Evolutionary conservation across 2,888 invertebrate genomes (phyloP), one percentile per base, ranked within the genome.

Genomic region (Entomobrya multifasciata): DNA sequence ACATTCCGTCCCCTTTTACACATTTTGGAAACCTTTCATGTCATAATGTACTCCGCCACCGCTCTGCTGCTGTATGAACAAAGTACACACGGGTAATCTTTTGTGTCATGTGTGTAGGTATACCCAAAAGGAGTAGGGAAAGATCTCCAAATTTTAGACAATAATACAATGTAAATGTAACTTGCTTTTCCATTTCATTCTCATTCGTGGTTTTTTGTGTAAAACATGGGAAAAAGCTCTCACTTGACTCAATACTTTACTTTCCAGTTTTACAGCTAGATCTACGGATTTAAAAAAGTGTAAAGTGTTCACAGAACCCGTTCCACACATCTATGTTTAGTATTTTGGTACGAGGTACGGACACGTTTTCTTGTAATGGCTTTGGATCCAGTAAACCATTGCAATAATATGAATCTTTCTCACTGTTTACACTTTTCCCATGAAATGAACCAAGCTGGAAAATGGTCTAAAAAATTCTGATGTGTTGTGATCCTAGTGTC

Each of bases 401-500:
- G 15, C 47, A 47, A 47, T 6, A 36, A 36, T 36, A 36, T 3
- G 22, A 22, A 44, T 44, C 0, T 62, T 15, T 47, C 55, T 52
- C 6, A 20, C 74, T 74, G 30, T 55, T 74, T 74, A 67, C 47
- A 30, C 55, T 76, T 17, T 57, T 77, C 60, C 20, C 49, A 65
- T 4, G 8, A 36, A 65, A 65, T 4, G 8, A 36, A 65, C 36
- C 17, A 17, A 49, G 36, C 80, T 70, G 70, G 81, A 55, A 57
- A 57, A 81, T 72, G 55, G 70, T 17, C 57, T 27, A 70, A 22
- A n/a, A n/a, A 62, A 30, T 41, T 55, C 44, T 70, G 70, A 41
- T 79, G n/a, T n/a, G 49, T 3, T 15, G 13, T n/a, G 65, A 60
- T 77, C 60, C 22, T 67, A 27, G 20, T 65, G 79, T 49, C 30